phyloP scores from a whole-genome alignment of 2,797 vertebrate species.

The Platyrinchus mystaceus region DNA sequence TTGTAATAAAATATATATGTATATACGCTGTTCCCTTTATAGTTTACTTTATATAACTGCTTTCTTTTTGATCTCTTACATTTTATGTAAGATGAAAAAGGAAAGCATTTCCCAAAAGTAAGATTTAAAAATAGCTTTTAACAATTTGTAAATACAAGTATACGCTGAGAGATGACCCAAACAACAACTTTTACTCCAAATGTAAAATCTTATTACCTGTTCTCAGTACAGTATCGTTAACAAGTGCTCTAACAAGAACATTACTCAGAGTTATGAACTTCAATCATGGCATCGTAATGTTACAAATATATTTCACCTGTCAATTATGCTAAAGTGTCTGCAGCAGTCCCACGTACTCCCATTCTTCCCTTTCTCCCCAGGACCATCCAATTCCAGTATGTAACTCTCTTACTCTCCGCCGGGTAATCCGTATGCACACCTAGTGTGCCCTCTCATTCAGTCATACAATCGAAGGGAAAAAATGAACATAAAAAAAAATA shows the following conservation, averaged over 20 bases:
- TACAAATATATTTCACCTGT: slow-evolving; percentile 4
- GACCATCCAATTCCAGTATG: background rate
- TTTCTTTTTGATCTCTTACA: background rate
- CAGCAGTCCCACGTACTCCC: background rate
- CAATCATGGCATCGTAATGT: background rate
- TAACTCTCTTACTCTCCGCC: background rate
- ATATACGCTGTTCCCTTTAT: background rate
- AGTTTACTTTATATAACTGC: background rate
- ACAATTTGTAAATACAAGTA: background rate
- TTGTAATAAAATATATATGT: background rate
- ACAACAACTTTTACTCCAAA: background rate
- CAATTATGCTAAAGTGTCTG: slow-evolving; percentile 1
- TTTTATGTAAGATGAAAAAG: background rate
- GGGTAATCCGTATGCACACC: background rate
- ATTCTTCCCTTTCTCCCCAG: background rate
- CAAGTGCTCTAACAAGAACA: background rate
- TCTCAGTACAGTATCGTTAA: background rate
- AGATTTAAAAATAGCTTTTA: background rate
- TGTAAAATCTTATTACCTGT: background rate
- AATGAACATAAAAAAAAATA: slow-evolving; percentile 1
- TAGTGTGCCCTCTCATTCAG: background rate
- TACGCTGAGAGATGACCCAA: background rate
- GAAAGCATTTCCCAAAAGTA: background rate
- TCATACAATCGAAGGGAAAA: background rate
- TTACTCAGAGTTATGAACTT: background rate